A percentile compares a stretch with the other conserved stretches of the same genome.
Conservation (phyloP, 2,797 vertebrate species). For the Mallotus villosus region DNA sequence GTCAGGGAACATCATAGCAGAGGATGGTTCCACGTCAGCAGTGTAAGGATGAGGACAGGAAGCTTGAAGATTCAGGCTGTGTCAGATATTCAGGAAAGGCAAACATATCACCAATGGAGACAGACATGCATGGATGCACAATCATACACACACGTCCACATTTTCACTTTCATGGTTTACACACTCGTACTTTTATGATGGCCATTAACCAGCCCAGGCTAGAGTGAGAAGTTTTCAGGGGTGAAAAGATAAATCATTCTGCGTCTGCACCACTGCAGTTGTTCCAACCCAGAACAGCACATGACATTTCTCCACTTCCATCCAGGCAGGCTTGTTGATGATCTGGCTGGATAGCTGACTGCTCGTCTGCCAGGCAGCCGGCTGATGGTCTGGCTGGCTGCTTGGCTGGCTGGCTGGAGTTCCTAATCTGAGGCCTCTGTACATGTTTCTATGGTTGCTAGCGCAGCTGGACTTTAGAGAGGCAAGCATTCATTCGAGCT, state of each 20-base stretch:
- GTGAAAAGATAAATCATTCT: background rate
- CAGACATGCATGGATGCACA: background rate
- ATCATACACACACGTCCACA: conserved; percentile 2
- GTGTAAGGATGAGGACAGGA: background rate
- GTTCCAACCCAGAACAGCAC: conserved; percentile 1
- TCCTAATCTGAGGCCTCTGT: conserved; percentile 37
- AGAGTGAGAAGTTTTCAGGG: conserved; percentile 24
- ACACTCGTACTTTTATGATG: conserved; percentile 41
- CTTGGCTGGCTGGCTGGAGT: conserved; percentile 22
- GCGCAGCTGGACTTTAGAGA: conserved; percentile 53
- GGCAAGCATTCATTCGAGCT: conserved; percentile 55
- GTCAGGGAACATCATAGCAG: conserved; percentile 48
- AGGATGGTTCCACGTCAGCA: background rate
- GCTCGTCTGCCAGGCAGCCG: too few species aligned
- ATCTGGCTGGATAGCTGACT: too few species aligned
- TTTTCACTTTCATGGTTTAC: background rate
- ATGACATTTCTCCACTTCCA: background rate
- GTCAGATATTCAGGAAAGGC: too few species aligned
- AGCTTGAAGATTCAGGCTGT: background rate
- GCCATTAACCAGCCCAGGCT: conserved; percentile 44
- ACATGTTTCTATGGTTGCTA: conserved; percentile 50
- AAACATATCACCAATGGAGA: too few species aligned
- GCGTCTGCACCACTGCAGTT: background rate
- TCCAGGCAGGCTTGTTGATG: background rate
- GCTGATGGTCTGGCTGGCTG: background rate